phyloP scores from a whole-genome alignment of 2,113 vertebrate species.

The Cathartes aura region DNA sequence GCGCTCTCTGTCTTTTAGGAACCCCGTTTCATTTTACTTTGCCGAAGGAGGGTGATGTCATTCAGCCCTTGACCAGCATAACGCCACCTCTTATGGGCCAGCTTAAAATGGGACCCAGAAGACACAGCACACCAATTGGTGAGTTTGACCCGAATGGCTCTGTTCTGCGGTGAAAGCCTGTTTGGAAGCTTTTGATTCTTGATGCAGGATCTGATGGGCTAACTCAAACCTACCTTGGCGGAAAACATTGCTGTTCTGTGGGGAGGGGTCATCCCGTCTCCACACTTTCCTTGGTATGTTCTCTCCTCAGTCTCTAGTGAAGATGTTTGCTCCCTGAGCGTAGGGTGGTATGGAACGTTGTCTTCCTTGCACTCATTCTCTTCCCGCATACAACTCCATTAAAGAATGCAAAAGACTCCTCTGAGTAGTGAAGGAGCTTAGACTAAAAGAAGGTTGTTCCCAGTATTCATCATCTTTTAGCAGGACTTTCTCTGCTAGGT shows the following conservation, averaged over 20 bases:
- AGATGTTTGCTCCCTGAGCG: not conserved
- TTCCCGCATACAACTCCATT: not conserved
- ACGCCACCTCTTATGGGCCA: slow-evolving; percentile 87
- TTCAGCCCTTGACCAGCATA: slow-evolving; percentile 80
- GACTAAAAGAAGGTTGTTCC: not conserved
- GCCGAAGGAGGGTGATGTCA: slow-evolving; percentile 88
- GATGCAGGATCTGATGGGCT: not conserved
- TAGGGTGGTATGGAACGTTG: not conserved
- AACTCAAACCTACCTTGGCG: not conserved
- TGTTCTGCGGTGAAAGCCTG: not conserved
- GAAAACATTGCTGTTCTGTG: not conserved
- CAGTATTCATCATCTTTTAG: not conserved
- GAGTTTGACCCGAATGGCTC: slow-evolving; percentile 37
- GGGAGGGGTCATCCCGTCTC: not conserved
- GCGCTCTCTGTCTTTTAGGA: slow-evolving; percentile 72
- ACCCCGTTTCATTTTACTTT: slow-evolving; percentile 88
- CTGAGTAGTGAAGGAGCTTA: not conserved
- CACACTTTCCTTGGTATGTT: not conserved
- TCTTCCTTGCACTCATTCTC: not conserved
- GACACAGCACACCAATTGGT: slow-evolving; percentile 98
- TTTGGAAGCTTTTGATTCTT: not conserved
- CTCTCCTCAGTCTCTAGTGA: not conserved
- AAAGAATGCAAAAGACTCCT: not conserved
- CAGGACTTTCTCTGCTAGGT: not conserved
- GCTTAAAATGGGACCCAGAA: slow-evolving; percentile 89